Evolutionary conservation across 1,140 invertebrate species (phyloP).

Genomic region (Grapholita molesta): DNA sequence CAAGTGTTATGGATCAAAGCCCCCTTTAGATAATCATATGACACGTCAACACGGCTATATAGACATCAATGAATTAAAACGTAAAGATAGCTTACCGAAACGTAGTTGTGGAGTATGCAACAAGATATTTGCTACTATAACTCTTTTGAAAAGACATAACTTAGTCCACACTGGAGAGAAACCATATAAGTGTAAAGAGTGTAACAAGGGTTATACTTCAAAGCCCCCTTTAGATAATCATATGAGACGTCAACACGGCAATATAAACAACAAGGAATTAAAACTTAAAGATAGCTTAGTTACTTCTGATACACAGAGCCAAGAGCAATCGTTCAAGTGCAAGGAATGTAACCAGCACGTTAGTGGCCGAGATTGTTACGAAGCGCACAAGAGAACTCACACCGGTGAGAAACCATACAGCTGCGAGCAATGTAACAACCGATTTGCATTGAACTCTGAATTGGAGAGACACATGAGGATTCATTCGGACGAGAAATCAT

Average conservation of each 20-base stretch:
- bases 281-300: neutral
- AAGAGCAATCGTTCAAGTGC: too few relatives aligned
- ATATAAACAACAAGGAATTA: neutral
- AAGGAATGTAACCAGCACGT: too few relatives aligned
- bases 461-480: neutral
- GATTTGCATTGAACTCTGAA: neutral
- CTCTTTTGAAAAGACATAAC: too few relatives aligned
- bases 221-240: neutral
- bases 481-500: neutral
- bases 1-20: too few relatives aligned
- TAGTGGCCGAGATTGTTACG: too few relatives aligned
- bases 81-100: neutral
- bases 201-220: neutral
- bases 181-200: neutral
- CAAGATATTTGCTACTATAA: too few relatives aligned
- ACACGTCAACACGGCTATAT: too few relatives aligned
- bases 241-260: neutral
- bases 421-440: neutral
- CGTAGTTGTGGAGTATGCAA: too few relatives aligned
- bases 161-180: neutral
- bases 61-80: too few relatives aligned
- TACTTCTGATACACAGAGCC: too few relatives aligned
- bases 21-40: too few relatives aligned
- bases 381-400: neutral
- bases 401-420: neutral